Percentiles rank a stretch among this genome's conserved stretches.
Conservation (phyloP, 2,113 vertebrate species). For the Atrichornis clamosus region DNA sequence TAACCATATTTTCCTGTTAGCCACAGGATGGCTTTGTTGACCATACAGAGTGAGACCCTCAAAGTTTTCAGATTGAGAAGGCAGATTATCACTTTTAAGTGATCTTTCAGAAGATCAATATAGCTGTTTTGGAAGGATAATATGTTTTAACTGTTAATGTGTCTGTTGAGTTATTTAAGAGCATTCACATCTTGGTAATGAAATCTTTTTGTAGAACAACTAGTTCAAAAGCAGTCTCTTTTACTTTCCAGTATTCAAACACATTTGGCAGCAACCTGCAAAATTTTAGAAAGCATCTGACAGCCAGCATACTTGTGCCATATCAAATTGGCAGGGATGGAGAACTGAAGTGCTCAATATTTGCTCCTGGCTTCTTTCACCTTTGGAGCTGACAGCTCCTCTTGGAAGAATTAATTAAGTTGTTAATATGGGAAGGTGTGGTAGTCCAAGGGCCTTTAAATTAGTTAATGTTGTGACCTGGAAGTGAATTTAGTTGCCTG, state of each 20-base stretch:
- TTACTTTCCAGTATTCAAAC: not conserved
- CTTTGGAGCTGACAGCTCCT: not conserved
- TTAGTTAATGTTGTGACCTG: not conserved
- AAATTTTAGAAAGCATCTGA: not conserved
- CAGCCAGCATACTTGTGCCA: not conserved
- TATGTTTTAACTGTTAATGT: not conserved
- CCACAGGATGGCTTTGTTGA: not conserved
- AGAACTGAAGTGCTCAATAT: not conserved
- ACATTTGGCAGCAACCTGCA: not conserved
- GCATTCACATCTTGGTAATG: not conserved
- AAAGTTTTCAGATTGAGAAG: not conserved
- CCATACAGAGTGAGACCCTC: not conserved
- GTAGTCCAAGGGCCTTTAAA: not conserved
- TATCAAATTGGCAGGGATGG: not conserved
- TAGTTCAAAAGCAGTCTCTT: not conserved
- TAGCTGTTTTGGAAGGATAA: not conserved
- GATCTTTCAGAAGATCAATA: not conserved
- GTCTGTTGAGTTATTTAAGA: not conserved
- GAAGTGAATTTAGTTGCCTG: not conserved
- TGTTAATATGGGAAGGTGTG: not conserved
- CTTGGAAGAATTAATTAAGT: not conserved
- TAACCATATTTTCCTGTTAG: not conserved
- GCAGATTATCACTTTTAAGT: not conserved
- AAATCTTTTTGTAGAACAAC: not conserved
- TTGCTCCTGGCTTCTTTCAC: not conserved